phyloP scores from a whole-genome alignment of 2,113 vertebrate genomes.

The Brachionichthys hirsutus region DNA sequence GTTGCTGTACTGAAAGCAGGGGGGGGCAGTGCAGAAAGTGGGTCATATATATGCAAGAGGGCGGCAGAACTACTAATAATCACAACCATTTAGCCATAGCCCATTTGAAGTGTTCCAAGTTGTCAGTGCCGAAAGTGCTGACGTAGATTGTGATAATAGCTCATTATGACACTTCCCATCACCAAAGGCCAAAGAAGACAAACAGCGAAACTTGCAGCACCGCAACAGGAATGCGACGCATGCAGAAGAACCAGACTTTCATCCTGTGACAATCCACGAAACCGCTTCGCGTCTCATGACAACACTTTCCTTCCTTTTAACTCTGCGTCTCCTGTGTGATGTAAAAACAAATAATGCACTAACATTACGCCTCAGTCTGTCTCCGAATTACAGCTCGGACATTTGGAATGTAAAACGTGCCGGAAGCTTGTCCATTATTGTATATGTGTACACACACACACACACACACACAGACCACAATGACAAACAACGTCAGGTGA shows the following conservation, averaged over 20 bases:
- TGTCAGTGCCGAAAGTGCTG: background rate
- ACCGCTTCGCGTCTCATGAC: slow-evolving; percentile 28
- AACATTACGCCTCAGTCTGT: too few species aligned
- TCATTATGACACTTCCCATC: background rate
- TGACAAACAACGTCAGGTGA: slow-evolving; percentile 26
- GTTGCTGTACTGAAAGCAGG: slow-evolving; percentile 8
- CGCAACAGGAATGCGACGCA: slow-evolving; percentile 61
- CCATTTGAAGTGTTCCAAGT: background rate
- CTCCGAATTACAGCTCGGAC: too few species aligned
- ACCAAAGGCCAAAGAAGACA: background rate
- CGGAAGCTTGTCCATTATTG: too few species aligned
- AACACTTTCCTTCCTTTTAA: background rate
- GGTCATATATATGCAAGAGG: too few species aligned
- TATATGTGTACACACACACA: too few species aligned
- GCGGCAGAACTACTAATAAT: background rate
- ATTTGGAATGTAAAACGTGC: too few species aligned
- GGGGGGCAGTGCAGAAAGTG: background rate
- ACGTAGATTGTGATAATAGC: background rate
- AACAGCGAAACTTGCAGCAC: slow-evolving; percentile 46
- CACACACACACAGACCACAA: background rate
- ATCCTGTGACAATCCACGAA: slow-evolving; percentile 22
- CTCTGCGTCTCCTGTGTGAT: too few species aligned
- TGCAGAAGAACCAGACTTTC: slow-evolving; percentile 67
- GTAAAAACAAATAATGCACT: background rate
- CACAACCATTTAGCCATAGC: background rate